Evolutionary conservation across 2,113 vertebrate species (phyloP).

Genomic region (Craseonycteris thonglongyai): DNA sequence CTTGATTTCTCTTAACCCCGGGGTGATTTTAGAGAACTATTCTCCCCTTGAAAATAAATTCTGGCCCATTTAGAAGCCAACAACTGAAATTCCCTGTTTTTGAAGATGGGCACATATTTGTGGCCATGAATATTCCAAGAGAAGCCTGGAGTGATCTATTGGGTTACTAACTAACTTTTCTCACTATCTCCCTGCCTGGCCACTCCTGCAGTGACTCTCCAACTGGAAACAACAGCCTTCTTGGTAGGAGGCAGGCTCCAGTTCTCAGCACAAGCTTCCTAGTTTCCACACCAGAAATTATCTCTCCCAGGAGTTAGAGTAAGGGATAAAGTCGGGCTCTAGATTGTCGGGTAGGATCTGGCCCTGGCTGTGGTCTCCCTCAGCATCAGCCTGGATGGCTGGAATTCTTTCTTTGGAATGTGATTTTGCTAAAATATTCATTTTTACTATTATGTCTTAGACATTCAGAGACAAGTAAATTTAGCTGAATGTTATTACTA

Average conservation of each 20-base stretch:
- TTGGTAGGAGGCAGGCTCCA: constrained; percentile 27
- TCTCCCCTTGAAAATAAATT: not conserved
- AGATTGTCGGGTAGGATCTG: not conserved
- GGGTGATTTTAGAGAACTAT: not conserved
- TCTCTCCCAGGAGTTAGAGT: constrained; percentile 14
- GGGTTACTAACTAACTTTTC: constrained; percentile 40
- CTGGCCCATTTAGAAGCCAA: not conserved
- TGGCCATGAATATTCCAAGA: not conserved
- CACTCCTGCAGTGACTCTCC: constrained; percentile 40
- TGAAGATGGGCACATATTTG: not conserved
- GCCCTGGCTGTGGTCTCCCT: not conserved
- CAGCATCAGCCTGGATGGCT: not conserved
- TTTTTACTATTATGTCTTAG: not conserved
- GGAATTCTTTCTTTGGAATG: not conserved
- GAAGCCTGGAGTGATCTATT: not conserved
- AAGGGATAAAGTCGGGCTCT: not conserved
- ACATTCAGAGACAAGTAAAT: not conserved
- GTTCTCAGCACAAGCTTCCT: not conserved
- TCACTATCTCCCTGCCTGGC: not conserved
- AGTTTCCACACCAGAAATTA: not conserved
- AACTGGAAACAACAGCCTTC: constrained; percentile 21
- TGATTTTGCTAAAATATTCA: not conserved
- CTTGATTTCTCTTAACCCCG: not conserved
- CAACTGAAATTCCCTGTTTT: not conserved
- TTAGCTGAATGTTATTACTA: not conserved